These are phyloP conservation scores for Julus scandinavius DNA, from an alignment of 2,888 invertebrate genomes.

Conservation along the genomic window DNA sequence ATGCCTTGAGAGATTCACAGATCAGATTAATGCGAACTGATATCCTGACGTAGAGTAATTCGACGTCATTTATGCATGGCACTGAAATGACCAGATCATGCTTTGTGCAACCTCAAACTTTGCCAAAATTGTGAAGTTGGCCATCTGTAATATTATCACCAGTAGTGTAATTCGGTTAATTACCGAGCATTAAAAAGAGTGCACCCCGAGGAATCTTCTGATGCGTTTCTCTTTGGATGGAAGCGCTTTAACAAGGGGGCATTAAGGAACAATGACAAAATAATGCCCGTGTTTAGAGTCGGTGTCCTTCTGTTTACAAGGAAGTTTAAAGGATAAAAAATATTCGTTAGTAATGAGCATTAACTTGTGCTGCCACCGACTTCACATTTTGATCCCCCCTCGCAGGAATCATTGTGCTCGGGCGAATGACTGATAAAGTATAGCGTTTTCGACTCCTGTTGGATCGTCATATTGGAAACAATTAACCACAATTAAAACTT, in stretches of 20 bases:
- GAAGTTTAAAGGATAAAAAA: not conserved
- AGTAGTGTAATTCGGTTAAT: not conserved
- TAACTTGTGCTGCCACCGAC: constrained; percentile 7
- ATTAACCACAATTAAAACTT: constrained; percentile 25
- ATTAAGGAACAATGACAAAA: not conserved
- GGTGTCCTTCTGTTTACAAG: not conserved
- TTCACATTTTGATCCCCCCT: not conserved
- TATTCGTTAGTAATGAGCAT: constrained; percentile 10
- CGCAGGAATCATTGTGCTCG: not conserved
- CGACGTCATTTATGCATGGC: no score
- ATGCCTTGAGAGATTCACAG: no score
- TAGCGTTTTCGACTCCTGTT: not conserved
- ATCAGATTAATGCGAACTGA: no score
- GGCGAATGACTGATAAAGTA: not conserved
- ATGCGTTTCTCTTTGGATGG: not conserved
- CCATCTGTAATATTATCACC: not conserved
- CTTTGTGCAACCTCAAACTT: not conserved
- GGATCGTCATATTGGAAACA: constrained; percentile 39
- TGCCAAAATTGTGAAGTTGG: not conserved
- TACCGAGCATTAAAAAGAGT: not conserved
- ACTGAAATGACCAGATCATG: not conserved
- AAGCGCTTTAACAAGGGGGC: not conserved
- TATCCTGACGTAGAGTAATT: no score
- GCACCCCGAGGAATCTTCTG: not conserved
- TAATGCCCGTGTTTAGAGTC: not conserved